phyloP scores from a whole-genome alignment of 2,797 vertebrate species.

The Spinus pinus region DNA sequence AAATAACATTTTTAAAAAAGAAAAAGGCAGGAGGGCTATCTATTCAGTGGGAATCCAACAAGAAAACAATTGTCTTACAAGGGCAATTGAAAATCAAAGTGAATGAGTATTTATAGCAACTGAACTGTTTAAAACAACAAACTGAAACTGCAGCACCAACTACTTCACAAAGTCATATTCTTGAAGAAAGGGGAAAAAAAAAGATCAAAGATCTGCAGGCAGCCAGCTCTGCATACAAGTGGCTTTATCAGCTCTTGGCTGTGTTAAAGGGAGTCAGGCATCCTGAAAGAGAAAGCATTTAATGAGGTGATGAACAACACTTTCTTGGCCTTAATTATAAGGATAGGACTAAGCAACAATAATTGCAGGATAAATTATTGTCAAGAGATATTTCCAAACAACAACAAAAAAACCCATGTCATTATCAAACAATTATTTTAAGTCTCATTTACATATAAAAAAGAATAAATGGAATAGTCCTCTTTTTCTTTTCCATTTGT shows the following conservation, averaged over 20 bases:
- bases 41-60: constrained; percentile 54
- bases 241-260: constrained; percentile 70
- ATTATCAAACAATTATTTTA: constrained; percentile 82
- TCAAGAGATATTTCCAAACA: constrained; percentile 79
- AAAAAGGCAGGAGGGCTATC: neutral
- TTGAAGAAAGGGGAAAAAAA: constrained; percentile 30
- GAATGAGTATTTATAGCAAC: constrained; percentile 68
- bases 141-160: constrained; percentile 68
- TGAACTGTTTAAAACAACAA: constrained; percentile 71
- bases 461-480: constrained; percentile 71
- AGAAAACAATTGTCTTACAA: constrained; percentile 63
- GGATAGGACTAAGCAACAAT: constrained; percentile 75
- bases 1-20: neutral
- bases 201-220: constrained; percentile 68
- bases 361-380: constrained; percentile 79
- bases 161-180: constrained; percentile 71
- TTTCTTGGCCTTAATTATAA: constrained; percentile 80
- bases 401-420: constrained; percentile 72
- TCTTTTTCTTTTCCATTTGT: constrained; percentile 46
- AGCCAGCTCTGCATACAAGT: constrained; percentile 66
- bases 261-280: constrained; percentile 50
- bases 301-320: constrained; percentile 76
- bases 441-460: constrained; percentile 82
- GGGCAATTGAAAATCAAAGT: constrained; percentile 72
- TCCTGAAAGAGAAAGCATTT: constrained; percentile 76